phyloP scores from a whole-genome alignment of 2,888 invertebrate genomes.

The Sthenelais limicola region DNA sequence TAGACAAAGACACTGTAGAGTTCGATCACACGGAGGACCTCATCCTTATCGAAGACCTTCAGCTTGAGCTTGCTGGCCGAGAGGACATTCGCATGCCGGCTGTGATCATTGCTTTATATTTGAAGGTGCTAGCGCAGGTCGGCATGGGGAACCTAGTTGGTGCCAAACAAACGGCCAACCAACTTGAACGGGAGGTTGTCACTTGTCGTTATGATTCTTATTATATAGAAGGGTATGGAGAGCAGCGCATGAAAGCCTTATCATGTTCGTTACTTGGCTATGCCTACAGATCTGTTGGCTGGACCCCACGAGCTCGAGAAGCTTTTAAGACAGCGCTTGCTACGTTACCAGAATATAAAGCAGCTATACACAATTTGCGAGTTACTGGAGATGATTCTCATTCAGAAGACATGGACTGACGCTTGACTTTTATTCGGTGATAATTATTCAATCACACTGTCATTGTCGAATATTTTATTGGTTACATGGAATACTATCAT shows the following conservation, averaged over 20 bases:
- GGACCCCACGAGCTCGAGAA: conserved; percentile 30
- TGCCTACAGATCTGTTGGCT: conserved; percentile 39
- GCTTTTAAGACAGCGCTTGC: conserved; percentile 44
- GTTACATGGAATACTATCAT: too few relatives aligned
- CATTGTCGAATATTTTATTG: too few relatives aligned
- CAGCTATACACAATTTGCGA: conserved; percentile 41
- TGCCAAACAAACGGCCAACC: conserved; percentile 40
- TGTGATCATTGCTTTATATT: conserved; percentile 46
- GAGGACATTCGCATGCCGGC: conserved; percentile 49
- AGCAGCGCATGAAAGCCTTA: conserved; percentile 47
- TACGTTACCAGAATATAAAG: conserved; percentile 42
- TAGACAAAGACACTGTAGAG: conserved; percentile 51
- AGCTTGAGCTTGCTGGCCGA: conserved; percentile 43
- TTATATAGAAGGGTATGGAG: conserved; percentile 45
- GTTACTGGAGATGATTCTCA: conserved; percentile 7
- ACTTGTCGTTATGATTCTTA: conserved; percentile 44
- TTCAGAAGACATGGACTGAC: conserved; percentile 36
- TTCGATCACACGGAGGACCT: conserved; percentile 52
- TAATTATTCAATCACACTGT: too few relatives aligned
- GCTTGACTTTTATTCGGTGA: too few relatives aligned
- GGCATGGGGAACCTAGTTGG: conserved; percentile 40
- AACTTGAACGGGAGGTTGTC: conserved; percentile 42
- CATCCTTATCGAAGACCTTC: conserved; percentile 47
- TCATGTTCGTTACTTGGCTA: conserved; percentile 45
- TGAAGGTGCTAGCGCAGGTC: conserved; percentile 44